phyloP scores from a whole-genome alignment of 2,888 invertebrate genomes.

The Marronus borbonicus region DNA sequence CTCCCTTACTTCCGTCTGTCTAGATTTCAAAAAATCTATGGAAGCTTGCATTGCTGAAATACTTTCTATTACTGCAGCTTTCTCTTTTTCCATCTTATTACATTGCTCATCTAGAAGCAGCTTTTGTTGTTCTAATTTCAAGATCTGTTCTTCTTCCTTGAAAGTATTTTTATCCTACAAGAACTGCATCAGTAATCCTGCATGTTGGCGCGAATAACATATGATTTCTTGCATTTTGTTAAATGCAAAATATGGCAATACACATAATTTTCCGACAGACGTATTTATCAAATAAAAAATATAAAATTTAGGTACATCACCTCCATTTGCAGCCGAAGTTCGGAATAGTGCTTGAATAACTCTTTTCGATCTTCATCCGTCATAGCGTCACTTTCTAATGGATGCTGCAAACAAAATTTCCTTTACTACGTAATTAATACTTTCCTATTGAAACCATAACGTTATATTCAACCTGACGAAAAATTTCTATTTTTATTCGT shows the following conservation, averaged over 20 bases:
- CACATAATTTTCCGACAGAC: too few relatives aligned
- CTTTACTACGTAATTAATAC: background rate
- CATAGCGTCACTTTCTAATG: constrained; percentile 62
- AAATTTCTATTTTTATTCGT: too few relatives aligned
- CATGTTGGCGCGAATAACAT: too few relatives aligned
- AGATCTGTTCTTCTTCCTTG: constrained; percentile 63
- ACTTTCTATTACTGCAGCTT: constrained; percentile 70
- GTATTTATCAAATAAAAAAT: too few relatives aligned
- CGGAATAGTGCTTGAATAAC: constrained; percentile 82
- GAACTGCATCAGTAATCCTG: constrained; percentile 1
- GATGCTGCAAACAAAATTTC: constrained; percentile 59
- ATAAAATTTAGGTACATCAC: constrained; percentile 66
- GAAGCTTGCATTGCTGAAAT: constrained; percentile 69
- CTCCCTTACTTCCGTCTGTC: constrained; percentile 66
- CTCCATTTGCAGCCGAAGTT: constrained; percentile 80
- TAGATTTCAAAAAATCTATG: constrained; percentile 62
- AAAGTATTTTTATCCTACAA: constrained; percentile 65
- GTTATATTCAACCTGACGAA: background rate
- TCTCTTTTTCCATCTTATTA: constrained; percentile 74
- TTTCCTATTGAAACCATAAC: background rate
- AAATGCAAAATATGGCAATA: too few relatives aligned
- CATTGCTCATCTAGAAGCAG: constrained; percentile 63
- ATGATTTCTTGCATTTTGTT: too few relatives aligned
- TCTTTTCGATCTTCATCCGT: constrained; percentile 79
- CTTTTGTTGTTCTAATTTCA: constrained; percentile 64